Base-by-base conservation (phyloP, 1,140 invertebrate species). In the Musca vetustissima region DNA sequence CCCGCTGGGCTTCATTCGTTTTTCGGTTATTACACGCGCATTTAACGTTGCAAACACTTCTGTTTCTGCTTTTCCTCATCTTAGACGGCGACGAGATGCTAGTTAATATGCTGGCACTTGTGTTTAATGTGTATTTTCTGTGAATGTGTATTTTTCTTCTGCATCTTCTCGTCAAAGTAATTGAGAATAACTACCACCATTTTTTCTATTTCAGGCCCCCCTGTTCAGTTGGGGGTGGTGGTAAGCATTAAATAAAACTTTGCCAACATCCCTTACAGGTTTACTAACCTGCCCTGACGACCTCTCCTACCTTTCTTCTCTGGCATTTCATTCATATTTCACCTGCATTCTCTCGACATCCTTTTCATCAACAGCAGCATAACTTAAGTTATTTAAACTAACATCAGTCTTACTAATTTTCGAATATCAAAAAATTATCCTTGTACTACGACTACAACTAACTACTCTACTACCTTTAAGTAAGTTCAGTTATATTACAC, bases 341-440 rank as follows among this genome's bases (percentile, higher is more conserved):
- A 49, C 64, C 49, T 52, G 64, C 22, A 25, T 47, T 25, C 2
- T 14, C 52, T 21, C n/a, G n/a, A n/a, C n/a, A n/a, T 53, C 52
- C 14, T 17, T 15, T 24, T 24, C 52, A 13, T 53, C 52, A 24
- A 2, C 52, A 24, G 36, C 36, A 43, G 36, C 36, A 43, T 11
- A 43, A 43, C 36, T 43, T 43, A 43, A 61, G 57, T 61, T 36
- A 61, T 61, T 61, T 61, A 61, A 61, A 61, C 57, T 61, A 61
- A 61, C 57, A 61, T 61, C 57, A 61, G n/a, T 36, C 57, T 61
- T 36, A 61, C 57, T 61, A 61, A 61, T 61, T 61, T 61, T 43
- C 17, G 28, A 11, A 36, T 43, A 61, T 36, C 36, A 43, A 43
- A 43, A 43, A 43, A 43, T 43, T 43, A 43, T 43, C 36, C 36